phyloP scores from a whole-genome alignment of 2,113 vertebrate species.

The Nothoprocta perdicaria region DNA sequence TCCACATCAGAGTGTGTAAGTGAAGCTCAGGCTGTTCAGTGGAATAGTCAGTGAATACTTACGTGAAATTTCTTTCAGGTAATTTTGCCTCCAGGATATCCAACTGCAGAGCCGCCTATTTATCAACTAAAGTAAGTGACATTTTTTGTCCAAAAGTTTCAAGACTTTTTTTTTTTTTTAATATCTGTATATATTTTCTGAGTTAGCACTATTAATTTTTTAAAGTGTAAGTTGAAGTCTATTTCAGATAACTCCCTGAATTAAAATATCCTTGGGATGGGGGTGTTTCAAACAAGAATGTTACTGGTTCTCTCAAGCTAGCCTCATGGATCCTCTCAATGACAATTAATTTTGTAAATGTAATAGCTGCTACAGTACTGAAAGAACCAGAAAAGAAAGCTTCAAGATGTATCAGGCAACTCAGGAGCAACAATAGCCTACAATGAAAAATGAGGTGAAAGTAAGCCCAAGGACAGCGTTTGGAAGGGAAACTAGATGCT shows the following conservation, averaged over 20 bases:
- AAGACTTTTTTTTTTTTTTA: neutral
- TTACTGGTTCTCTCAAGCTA: neutral
- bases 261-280: accelerated
- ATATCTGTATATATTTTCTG: neutral
- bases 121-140: constrained; percentile 94
- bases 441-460: neutral
- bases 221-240: neutral
- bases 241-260: neutral
- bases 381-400: neutral
- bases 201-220: neutral
- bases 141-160: neutral
- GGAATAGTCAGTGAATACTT: neutral
- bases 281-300: neutral
- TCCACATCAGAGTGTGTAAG: neutral
- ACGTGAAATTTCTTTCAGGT: constrained; percentile 79
- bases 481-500: neutral
- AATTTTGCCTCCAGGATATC: constrained; percentile 91
- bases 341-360: neutral
- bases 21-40: neutral
- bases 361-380: neutral
- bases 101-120: constrained; percentile 88
- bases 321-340: neutral
- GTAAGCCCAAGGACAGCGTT: neutral
- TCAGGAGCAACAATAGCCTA: neutral
- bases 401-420: neutral